A percentile compares a stretch with the other conserved stretches of the same genome.
Evolutionary conservation across 2,797 vertebrate species (phyloP).

Genomic region (Platyrinchus mystaceus): DNA sequence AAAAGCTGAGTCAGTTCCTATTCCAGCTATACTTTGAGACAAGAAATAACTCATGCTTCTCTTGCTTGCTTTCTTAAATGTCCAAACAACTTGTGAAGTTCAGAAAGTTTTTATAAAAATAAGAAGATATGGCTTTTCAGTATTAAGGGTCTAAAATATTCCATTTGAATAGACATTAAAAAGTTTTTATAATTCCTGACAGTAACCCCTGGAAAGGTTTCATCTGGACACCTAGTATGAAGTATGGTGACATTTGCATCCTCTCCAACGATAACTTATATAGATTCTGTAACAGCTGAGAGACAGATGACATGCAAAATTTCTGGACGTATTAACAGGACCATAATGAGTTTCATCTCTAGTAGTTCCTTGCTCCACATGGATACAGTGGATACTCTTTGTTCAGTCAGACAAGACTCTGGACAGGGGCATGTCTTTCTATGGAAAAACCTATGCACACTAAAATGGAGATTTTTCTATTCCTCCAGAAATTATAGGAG

Average conservation of each 20-base stretch:
- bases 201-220: neutral
- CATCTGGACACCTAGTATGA: neutral
- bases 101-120: neutral
- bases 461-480: neutral
- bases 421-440: rapidly evolving
- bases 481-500: neutral
- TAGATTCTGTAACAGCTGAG: neutral
- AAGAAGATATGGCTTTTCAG: neutral
- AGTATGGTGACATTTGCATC: neutral
- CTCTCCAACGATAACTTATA: neutral
- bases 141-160: neutral
- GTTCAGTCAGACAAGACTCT: neutral
- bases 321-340: neutral
- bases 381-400: neutral
- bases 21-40: neutral
- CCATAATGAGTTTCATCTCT: neutral
- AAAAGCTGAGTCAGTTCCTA: neutral
- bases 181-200: neutral
- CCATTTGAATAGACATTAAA: neutral
- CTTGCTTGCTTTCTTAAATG: neutral
- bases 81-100: neutral
- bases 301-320: neutral
- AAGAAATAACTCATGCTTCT: neutral
- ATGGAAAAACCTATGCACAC: neutral
- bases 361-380: neutral